Evolutionary conservation across 2,888 invertebrate genomes (phyloP), one percentile per base, ranked within the genome.

Genomic region (Anthophora plumipes): DNA sequence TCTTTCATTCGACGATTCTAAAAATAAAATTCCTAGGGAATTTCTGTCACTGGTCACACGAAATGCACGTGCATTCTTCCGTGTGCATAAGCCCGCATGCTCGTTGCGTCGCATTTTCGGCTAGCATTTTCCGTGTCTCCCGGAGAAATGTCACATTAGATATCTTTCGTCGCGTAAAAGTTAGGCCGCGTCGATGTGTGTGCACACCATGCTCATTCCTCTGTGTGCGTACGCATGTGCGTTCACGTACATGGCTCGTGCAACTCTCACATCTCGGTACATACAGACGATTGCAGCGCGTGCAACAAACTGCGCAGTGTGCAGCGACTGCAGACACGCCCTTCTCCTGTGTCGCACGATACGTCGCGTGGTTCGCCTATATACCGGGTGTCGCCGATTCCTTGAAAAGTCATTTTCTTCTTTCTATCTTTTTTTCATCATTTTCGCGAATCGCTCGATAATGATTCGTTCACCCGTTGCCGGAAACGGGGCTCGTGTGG

Each of bases 221-320:
- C 43, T 43, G 52, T 52, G 59, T 41, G 55, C 17, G 31, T 20
- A 52, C 59, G 59, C 63, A 55, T 60, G 60, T 55, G 66, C 63
- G 43, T 61, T 48, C 61, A 66, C 57, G 60, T 69, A 60, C 52
- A 73, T 50, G 70, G n/a, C 70, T 64, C 76, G 63, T 80, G 85
- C 55, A 83, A 77, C 73, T 80, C 77, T 80, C 59, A 52, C 81
- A 74, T 80, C 77, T 63, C 80, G 67, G 63, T 70, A 54, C 83
- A 80, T 79, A 83, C 85, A 80, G 85, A 89, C 86, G 88, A 91
- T 91, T 87, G 87, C 86, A 90, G 86, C 91, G 92, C 91, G 91
- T 92, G 91, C 90, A 90, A 92, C 91, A 92, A 92, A 92, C 92
- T 92, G 92, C 92, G 92, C 92, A 92, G 92, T 92, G 90, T 91